A percentile compares a stretch with the other conserved stretches of the same genome.
Evolutionary conservation across 2,113 vertebrate species (phyloP).

Genomic region (Corythoichthys intestinalis): DNA sequence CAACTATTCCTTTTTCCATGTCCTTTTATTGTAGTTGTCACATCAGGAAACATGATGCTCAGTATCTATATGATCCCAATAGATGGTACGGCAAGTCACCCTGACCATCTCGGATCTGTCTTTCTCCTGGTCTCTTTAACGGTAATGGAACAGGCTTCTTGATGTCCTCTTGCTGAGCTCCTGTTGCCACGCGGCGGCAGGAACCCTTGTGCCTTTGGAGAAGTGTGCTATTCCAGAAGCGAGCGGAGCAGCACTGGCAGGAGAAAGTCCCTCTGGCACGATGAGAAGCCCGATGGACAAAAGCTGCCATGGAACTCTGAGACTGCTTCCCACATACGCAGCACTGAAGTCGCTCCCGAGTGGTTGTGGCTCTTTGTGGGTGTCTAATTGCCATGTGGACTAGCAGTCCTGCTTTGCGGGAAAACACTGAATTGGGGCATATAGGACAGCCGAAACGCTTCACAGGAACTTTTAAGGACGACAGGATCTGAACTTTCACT

Average conservation of each 20-base stretch:
- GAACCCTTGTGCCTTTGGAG: constrained; percentile 73
- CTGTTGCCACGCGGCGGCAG: constrained; percentile 67
- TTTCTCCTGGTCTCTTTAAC: constrained; percentile 59
- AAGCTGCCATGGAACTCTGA: constrained; percentile 80
- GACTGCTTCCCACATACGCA: constrained; percentile 88
- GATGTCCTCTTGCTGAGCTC: constrained; percentile 53
- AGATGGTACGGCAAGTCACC: constrained; percentile 55
- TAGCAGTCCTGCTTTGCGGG: constrained; percentile 72
- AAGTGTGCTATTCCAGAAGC: constrained; percentile 76
- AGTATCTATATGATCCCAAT: constrained; percentile 70
- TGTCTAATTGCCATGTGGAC: constrained; percentile 76
- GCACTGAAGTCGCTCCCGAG: constrained; percentile 82
- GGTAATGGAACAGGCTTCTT: constrained; percentile 65
- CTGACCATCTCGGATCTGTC: constrained; percentile 56
- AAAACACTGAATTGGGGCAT: constrained; percentile 72
- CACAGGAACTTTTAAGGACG: constrained; percentile 71
- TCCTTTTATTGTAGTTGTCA: constrained; percentile 38
- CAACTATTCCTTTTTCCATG: constrained; percentile 44
- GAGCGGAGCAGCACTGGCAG: constrained; percentile 68
- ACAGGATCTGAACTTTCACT: constrained; percentile 67
- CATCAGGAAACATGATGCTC: constrained; percentile 45
- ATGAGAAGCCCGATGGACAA: constrained; percentile 79
- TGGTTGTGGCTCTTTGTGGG: constrained; percentile 62
- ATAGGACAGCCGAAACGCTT: constrained; percentile 75
- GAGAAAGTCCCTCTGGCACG: constrained; percentile 73